These are phyloP conservation scores for Drosophila ohnishii DNA, from an alignment of 1,140 invertebrate species.

Conservation along the genomic window DNA sequence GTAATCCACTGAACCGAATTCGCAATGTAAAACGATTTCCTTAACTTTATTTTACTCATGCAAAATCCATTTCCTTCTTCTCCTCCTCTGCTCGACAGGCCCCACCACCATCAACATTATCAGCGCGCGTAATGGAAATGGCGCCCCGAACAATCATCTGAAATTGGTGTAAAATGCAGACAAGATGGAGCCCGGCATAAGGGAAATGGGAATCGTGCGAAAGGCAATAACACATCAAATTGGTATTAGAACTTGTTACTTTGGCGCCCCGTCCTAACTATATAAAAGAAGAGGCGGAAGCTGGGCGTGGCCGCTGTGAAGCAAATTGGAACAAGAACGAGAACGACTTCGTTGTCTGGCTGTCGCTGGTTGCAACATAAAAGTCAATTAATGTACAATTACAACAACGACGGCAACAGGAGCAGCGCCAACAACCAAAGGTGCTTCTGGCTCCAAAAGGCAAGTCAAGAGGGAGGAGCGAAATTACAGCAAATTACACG, in stretches of 20 bases:
- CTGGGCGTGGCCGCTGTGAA: constrained; percentile 9
- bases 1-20: constrained; percentile 26
- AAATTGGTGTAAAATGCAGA: constrained; percentile 63
- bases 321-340: constrained; percentile 45
- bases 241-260: constrained; percentile 68
- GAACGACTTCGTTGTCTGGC: constrained; percentile 11
- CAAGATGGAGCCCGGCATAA: constrained; percentile 21
- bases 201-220: constrained; percentile 50
- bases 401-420: constrained; percentile 61
- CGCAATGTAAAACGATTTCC: constrained; percentile 36
- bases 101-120: constrained; percentile 23
- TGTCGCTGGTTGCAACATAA: constrained; percentile 60
- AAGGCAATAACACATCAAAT: constrained; percentile 67
- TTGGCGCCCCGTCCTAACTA: constrained; percentile 13
- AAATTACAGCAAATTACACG: constrained; percentile 76
- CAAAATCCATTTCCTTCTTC: constrained; percentile 30
- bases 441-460: not conserved
- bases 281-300: constrained; percentile 2
- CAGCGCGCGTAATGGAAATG: constrained; percentile 57
- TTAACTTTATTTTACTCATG: constrained; percentile 38
- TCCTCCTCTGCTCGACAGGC: constrained; percentile 17
- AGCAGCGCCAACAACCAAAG: constrained; percentile 10
- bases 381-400: constrained; percentile 81
- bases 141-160: constrained; percentile 74
- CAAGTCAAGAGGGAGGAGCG: constrained; percentile 3